Evolutionary conservation across 2,113 vertebrate genomes (phyloP).

Genomic region (Oncorhynchus kisutch): DNA sequence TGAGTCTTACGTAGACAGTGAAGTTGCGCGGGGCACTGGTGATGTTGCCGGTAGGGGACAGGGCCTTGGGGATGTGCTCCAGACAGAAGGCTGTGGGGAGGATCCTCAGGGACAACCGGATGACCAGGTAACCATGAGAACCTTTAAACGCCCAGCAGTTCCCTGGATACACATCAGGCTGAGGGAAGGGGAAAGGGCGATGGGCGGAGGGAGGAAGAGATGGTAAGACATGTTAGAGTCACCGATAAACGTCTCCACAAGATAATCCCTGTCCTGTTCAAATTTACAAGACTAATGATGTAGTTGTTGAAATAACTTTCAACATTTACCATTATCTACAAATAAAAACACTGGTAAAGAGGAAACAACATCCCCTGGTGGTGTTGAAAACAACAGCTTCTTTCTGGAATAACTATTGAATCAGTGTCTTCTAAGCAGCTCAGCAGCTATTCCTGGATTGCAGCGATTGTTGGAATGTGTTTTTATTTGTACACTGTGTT

Average conservation of each 20-base stretch:
- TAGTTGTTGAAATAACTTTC: too few species aligned
- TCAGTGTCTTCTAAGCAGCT: neutral
- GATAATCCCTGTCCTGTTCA: neutral
- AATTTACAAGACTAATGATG: too few species aligned
- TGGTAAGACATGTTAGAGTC: neutral
- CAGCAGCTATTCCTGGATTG: neutral
- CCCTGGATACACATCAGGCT: slow-evolving; percentile 94
- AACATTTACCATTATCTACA: too few species aligned
- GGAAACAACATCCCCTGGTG: too few species aligned
- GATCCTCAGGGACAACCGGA: slow-evolving; percentile 85
- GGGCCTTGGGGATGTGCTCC: slow-evolving; percentile 90
- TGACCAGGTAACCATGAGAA: slow-evolving; percentile 90
- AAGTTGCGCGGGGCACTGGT: slow-evolving; percentile 89
- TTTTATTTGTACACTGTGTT: neutral
- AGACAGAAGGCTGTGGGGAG: slow-evolving; percentile 82
- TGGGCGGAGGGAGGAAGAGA: neutral
- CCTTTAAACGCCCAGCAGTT: slow-evolving; percentile 98
- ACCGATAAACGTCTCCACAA: neutral
- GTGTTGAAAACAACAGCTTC: too few species aligned
- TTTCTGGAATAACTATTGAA: neutral
- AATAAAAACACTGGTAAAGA: too few species aligned
- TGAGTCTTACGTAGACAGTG: slow-evolving; percentile 82
- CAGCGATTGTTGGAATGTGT: neutral
- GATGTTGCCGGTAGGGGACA: slow-evolving; percentile 89
- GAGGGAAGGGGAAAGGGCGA: neutral